phyloP scores from a whole-genome alignment of 1,140 invertebrate species.

The Drosophila triauraria region DNA sequence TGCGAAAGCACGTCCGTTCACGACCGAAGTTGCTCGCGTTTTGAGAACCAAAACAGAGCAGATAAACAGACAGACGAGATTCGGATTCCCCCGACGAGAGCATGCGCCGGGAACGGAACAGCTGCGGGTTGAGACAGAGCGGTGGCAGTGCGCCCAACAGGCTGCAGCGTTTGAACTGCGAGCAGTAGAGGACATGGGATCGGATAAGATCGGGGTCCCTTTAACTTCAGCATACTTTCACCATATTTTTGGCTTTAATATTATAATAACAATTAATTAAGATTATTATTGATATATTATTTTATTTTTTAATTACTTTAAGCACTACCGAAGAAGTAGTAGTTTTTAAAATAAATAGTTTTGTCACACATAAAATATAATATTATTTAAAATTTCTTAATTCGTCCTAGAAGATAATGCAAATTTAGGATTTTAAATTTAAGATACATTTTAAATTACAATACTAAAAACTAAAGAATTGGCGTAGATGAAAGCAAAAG shows the following conservation, averaged over 20 bases:
- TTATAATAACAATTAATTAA: too few relatives aligned
- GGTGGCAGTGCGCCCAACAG: conserved; percentile 37
- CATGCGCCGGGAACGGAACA: conserved; percentile 56
- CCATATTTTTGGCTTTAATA: too few relatives aligned
- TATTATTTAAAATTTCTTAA: neutral
- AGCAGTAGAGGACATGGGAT: too few relatives aligned
- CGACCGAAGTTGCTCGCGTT: conserved; percentile 72
- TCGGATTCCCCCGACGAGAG: conserved; percentile 39
- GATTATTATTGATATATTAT: too few relatives aligned
- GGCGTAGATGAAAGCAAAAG: neutral
- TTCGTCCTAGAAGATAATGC: too few relatives aligned
- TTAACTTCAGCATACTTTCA: too few relatives aligned
- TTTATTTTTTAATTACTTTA: too few relatives aligned
- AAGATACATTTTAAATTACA: too few relatives aligned
- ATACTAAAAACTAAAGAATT: neutral
- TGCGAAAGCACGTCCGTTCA: conserved; percentile 61
- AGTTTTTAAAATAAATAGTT: too few relatives aligned
- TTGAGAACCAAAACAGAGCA: conserved; percentile 79
- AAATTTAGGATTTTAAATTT: neutral
- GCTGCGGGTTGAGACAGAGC: conserved; percentile 2
- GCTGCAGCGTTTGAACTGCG: conserved; percentile 17
- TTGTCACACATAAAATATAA: too few relatives aligned
- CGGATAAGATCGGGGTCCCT: too few relatives aligned
- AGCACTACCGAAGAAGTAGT: too few relatives aligned
- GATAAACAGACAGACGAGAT: conserved; percentile 24